These are phyloP conservation scores for Pedetes capensis DNA, from an alignment of 2,113 vertebrate species.

Conservation along the genomic window DNA sequence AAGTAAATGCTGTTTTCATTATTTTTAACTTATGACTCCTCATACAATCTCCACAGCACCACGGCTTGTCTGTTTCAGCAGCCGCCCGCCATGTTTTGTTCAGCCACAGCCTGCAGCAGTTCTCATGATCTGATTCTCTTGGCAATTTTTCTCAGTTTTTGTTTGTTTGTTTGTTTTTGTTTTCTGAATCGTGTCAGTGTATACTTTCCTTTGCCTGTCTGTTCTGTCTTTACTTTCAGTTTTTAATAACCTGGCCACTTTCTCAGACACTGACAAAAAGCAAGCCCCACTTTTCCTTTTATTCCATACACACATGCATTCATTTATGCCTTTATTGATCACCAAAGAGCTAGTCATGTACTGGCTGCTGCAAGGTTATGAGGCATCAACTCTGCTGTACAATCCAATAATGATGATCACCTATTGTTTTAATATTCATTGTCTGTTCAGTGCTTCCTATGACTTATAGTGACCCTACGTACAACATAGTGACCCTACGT, in stretches of 20 bases:
- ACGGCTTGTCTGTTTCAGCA: background rate
- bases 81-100: background rate
- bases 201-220: background rate
- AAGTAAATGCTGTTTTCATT: background rate
- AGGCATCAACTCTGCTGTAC: background rate
- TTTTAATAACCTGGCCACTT: background rate
- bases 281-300: background rate
- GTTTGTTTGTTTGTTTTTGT: no score
- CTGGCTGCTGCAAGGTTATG: background rate
- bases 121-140: background rate
- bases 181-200: background rate
- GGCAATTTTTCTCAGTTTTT: background rate
- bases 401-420: background rate
- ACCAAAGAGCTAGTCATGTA: background rate
- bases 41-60: background rate
- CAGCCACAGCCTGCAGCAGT: background rate
- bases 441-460: background rate
- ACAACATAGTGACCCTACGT: no score
- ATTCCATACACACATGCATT: background rate
- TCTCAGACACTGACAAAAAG: background rate
- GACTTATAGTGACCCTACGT: no score
- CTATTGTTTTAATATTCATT: background rate
- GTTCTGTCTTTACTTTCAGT: background rate
- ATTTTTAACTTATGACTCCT: background rate
- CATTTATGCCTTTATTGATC: background rate